Conservation (phyloP, 2,888 invertebrate species). For the Nesidiocoris tenuis region DNA sequence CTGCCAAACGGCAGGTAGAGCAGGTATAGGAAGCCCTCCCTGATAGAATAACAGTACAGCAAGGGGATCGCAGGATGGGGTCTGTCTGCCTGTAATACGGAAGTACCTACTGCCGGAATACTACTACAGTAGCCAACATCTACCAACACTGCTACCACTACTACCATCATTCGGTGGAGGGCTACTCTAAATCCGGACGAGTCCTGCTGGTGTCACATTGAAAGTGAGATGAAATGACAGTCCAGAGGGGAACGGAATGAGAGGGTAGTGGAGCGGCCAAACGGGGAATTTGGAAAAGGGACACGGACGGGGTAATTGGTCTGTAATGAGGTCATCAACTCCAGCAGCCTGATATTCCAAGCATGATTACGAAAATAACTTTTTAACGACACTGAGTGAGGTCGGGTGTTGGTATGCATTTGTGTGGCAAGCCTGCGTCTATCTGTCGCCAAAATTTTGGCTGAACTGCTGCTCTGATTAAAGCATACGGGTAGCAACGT, state of each 20-base stretch:
- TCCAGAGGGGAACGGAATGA: not conserved
- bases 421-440: too few species aligned
- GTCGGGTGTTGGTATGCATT: too few species aligned
- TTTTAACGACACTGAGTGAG: too few species aligned
- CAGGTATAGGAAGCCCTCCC: not conserved
- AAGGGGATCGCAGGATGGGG: not conserved
- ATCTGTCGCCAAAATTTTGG: too few species aligned
- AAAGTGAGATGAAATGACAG: not conserved
- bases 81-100: not conserved
- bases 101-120: too few species aligned
- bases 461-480: too few species aligned
- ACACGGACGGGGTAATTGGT: not conserved
- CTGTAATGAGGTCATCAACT: not conserved
- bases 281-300: not conserved
- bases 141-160: too few species aligned
- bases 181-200: not conserved
- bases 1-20: not conserved
- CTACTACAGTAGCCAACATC: too few species aligned
- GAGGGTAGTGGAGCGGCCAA: not conserved
- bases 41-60: not conserved
- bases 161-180: not conserved
- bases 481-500: too few species aligned
- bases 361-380: too few species aligned
- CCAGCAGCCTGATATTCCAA: too few species aligned
- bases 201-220: not conserved